Evolutionary conservation across 2,888 invertebrate species (phyloP), one percentile per base, ranked within the genome.

Genomic region (Tipula unca): DNA sequence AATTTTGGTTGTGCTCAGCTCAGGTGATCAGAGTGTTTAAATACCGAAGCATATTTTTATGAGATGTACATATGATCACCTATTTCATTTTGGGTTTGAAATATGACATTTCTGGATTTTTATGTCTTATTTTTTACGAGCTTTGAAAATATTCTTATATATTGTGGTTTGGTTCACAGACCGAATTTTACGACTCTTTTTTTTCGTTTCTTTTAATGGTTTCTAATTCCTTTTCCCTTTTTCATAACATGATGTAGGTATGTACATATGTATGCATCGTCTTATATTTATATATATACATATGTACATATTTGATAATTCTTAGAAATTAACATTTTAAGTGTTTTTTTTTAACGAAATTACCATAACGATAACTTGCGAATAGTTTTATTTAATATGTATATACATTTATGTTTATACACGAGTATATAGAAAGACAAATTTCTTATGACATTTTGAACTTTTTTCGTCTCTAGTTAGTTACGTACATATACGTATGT

Each of bases 141-240:
- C 69, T 69, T 69, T 69, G 25, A 69, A 69, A 69, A 69, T 25
- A 10, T 69, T 69, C 25, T 69, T 20, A n/a, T n/a, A n/a, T n/a
- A 69, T 25, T 69, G 69, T 69, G 69, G 69, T 69, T 69, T 69
- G 69, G 69, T 69, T 69, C 69, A 69, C 69, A 69, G 69, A 69
- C 69, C 25, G 69, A 69, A 69, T 69, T 69, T 69, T 69, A 69
- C 10, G 69, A 69, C 69, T 69, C 10, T 69, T 69, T 48, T 17
- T 17, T 48, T 69, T 69, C 10, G 25, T 25, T 69, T 69, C 69
- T 25, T 69, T 69, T 69, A 69, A 69, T 69, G 69, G 69, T 25
- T 69, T 69, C 69, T 69, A 69, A 69, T 69, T 69, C 69, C 69
- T 69, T 69, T 69, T 69, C 25, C 69, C 25, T 69, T 69, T 69